These are phyloP conservation scores for Clarias batrachus DNA, from an alignment of 2,113 vertebrate species.

Conservation along the genomic window DNA sequence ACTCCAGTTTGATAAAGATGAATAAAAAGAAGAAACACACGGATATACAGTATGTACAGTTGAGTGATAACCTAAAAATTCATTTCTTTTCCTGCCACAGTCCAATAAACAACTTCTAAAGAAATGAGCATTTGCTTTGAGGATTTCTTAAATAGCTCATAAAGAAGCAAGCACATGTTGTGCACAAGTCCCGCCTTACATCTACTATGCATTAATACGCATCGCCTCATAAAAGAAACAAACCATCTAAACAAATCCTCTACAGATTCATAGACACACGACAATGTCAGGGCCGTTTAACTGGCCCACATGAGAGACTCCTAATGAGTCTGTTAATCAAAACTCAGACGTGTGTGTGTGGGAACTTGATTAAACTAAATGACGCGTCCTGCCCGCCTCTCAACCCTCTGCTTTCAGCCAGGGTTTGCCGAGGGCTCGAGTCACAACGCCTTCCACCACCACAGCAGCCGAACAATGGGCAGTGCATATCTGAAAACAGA, in stretches of 20 bases:
- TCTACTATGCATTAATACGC: conserved; percentile 35
- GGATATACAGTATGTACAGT: too few relatives aligned
- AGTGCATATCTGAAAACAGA: conserved; percentile 7
- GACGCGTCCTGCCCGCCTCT: conserved; percentile 15
- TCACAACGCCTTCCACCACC: conserved; percentile 24
- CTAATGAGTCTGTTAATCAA: conserved; percentile 47
- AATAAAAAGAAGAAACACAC: neutral
- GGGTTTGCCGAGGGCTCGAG: conserved; percentile 26
- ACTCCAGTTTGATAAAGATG: neutral
- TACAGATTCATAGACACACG: conserved; percentile 38
- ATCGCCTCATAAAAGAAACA: conserved; percentile 38
- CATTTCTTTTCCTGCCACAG: neutral
- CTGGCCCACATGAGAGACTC: conserved; percentile 46
- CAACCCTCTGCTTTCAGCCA: conserved; percentile 35
- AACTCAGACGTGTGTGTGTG: conserved; percentile 39
- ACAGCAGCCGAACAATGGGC: conserved; percentile 38
- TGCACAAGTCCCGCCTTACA: conserved; percentile 1
- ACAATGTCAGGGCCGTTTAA: conserved; percentile 36
- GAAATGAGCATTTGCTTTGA: conserved; percentile 44
- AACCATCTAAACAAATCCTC: conserved; percentile 42
- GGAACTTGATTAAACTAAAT: conserved; percentile 53
- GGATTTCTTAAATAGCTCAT: neutral
- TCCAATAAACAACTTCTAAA: conserved; percentile 19
- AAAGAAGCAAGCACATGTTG: conserved; percentile 26
- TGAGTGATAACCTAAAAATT: neutral